phyloP scores from a whole-genome alignment of 2,797 vertebrate species.

The Graptemys geographica region DNA sequence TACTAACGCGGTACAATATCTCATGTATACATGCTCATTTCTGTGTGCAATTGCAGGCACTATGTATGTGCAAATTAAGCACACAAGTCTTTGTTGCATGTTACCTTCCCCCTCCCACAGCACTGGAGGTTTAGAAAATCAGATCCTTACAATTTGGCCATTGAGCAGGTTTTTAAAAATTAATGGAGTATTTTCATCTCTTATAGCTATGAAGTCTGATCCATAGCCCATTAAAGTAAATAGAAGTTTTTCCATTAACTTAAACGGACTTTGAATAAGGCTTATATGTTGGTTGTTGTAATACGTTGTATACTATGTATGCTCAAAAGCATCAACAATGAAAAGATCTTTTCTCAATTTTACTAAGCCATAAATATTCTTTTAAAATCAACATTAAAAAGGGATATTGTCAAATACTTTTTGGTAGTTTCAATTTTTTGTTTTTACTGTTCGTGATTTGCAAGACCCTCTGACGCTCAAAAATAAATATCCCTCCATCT shows the following conservation, averaged over 20 bases:
- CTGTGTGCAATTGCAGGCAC: accelerated
- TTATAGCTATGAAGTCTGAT: accelerated
- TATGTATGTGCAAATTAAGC: neutral
- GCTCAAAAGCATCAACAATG: neutral
- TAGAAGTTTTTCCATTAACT: neutral
- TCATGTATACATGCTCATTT: neutral
- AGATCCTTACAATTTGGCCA: neutral
- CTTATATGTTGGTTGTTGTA: neutral
- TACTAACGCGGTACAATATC: neutral
- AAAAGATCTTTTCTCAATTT: neutral
- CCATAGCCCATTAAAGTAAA: neutral
- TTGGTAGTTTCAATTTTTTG: neutral
- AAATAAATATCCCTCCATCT: neutral
- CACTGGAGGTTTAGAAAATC: neutral
- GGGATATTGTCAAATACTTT: neutral
- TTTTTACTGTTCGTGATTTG: neutral
- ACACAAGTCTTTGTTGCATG: accelerated
- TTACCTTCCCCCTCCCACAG: neutral
- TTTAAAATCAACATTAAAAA: neutral
- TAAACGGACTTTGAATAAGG: neutral
- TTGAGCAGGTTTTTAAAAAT: neutral
- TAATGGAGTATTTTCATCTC: neutral
- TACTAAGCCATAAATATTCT: neutral
- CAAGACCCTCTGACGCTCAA: neutral
- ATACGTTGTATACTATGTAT: neutral